Base-by-base conservation (phyloP, 2,888 invertebrate species). In the Mythimna loreyi region DNA sequence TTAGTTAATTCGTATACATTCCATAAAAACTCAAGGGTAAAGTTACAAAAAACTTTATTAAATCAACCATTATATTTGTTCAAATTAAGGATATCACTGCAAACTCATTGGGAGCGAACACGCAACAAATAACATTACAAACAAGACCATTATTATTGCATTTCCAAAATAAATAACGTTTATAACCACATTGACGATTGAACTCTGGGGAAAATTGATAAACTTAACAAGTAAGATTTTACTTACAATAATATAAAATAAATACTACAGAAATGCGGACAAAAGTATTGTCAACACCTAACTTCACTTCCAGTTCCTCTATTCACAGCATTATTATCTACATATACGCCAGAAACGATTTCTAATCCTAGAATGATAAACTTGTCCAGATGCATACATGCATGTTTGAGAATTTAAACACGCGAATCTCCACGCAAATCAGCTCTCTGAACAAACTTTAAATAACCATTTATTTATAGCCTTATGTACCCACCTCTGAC, bases 41-140 rank as follows among this genome's bases (percentile, higher is more conserved):
- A 83, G 68, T 85, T 83, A 85, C 76, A 40, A 86, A 87, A 84
- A 87, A 85, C 80, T 85, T 87, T 88, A 87, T 85, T 85, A 83
- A 86, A 86, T 80, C 82, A 90, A 89, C 85, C 86, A 86, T 86
- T 85, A 87, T 91, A 87, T 91, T 93, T 92, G 91, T 91, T 93
- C 92, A 90, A 89, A 88, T 88, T 80, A 88, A 88, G 72, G 80
- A 80, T 75, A 86, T 85, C 86, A 87, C 84, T 86, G 82, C 80
- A 86, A 87, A 88, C 85, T 84, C 78, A 81, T 83, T 66, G 67
- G 76, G 73, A 82, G 73, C 80, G 75, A 75, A 80, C 82, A 85
- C 72, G 78, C 81, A 84, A 86, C 83, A 84, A 87, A 85, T 78
- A 85, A 85, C 75, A 85, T 83, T 83, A 86, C 65, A 83, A 84